Conservation (phyloP, 1,140 invertebrate species). For the Aphidius gifuensis region DNA sequence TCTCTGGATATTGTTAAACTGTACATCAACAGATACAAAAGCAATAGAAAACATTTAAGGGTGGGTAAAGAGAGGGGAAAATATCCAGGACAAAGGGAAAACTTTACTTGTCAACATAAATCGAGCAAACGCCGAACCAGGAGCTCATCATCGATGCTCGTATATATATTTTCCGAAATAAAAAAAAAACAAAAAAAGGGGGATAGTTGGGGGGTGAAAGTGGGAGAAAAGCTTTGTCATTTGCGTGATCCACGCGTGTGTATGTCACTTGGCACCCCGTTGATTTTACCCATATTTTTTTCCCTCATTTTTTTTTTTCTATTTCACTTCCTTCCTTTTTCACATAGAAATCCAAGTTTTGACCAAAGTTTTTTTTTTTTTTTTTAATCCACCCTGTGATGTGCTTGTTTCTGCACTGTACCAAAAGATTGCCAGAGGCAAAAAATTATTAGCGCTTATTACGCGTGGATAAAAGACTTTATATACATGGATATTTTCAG, state of each 20-base stretch:
- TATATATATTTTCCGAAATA: too few relatives aligned
- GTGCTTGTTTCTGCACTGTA: too few relatives aligned
- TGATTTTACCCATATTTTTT: not conserved
- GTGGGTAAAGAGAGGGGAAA: not conserved
- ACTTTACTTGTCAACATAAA: slow-evolving; percentile 11
- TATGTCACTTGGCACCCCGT: slow-evolving; percentile 4
- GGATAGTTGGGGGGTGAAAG: too few relatives aligned
- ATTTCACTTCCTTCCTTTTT: slow-evolving; percentile 8
- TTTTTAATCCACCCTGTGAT: too few relatives aligned
- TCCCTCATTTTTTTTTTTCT: not conserved
- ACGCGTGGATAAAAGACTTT: slow-evolving; percentile 20
- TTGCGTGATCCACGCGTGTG: slow-evolving; percentile 2
- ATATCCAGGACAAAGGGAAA: slow-evolving; percentile 11
- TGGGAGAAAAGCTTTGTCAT: too few relatives aligned
- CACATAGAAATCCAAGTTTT: not conserved
- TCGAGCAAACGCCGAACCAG: not conserved
- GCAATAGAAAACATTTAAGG: too few relatives aligned
- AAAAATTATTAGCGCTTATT: slow-evolving; percentile 33
- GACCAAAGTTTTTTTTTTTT: not conserved
- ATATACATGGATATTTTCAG: too few relatives aligned
- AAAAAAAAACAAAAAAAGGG: too few relatives aligned
- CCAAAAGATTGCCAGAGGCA: slow-evolving; percentile 7
- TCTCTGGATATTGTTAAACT: slow-evolving; percentile 8
- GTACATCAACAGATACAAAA: not conserved
- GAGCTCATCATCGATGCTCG: not conserved